A percentile compares a stretch with the other conserved stretches of the same genome.
Evolutionary conservation across 2,113 vertebrate species (phyloP).

Genomic region (Erythrolamprus reginae): DNA sequence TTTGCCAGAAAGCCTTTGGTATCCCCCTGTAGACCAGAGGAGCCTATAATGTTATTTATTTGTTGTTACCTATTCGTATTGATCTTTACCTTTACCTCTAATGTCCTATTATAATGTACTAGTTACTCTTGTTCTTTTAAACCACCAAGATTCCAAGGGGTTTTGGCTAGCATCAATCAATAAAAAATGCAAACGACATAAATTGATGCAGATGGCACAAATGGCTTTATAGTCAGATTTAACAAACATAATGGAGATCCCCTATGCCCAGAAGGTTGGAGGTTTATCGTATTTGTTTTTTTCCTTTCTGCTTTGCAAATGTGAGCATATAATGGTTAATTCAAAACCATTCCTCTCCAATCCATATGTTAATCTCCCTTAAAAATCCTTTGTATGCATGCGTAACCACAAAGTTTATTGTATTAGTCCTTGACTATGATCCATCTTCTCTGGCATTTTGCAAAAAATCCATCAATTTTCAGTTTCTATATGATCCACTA

Average conservation of each 20-base stretch:
- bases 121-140: neutral
- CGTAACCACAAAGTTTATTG: neutral
- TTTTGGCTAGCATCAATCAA: neutral
- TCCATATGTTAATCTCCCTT: neutral
- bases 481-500: neutral
- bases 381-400: neutral
- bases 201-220: neutral
- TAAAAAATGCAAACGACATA: neutral
- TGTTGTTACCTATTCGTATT: neutral
- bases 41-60: neutral
- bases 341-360: neutral
- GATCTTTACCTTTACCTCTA: neutral
- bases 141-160: neutral
- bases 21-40: neutral
- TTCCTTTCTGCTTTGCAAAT: neutral
- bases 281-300: neutral
- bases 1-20: neutral
- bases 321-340: neutral
- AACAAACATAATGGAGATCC: neutral
- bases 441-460: neutral
- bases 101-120: neutral
- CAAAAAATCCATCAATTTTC: neutral
- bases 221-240: neutral
- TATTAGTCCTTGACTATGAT: neutral
- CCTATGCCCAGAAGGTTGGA: neutral